A percentile compares a stretch with the other conserved stretches of the same genome.
Evolutionary conservation across 2,888 invertebrate genomes (phyloP).

Genomic region (Alentia gelatinosa): DNA sequence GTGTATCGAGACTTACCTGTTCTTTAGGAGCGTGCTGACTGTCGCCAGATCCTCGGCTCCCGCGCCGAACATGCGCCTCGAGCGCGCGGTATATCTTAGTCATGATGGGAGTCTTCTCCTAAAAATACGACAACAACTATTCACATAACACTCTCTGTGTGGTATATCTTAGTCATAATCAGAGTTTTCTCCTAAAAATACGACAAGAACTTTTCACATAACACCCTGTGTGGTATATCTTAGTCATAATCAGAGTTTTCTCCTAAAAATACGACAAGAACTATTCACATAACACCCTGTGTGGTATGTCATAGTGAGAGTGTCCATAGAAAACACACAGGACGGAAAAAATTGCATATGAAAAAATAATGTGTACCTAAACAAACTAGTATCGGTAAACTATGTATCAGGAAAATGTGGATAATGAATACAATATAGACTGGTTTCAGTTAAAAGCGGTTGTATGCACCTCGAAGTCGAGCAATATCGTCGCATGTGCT

Average conservation of each 20-base stretch:
- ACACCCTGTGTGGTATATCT: constrained; percentile 58
- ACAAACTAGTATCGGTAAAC: no score
- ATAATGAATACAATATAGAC: no score
- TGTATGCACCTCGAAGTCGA: no score
- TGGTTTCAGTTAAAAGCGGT: no score
- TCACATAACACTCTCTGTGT: neutral
- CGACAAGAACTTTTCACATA: neutral
- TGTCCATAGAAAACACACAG: no score
- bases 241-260: constrained; percentile 61
- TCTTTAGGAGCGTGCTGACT: constrained; percentile 16
- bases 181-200: constrained; percentile 54
- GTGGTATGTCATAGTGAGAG: no score
- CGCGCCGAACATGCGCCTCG: constrained; percentile 43
- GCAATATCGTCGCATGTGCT: no score
- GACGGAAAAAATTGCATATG: no score
- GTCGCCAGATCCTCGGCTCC: neutral
- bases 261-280: constrained; percentile 33
- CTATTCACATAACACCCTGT: neutral
- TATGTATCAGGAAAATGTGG: no score
- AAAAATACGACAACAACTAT: neutral
- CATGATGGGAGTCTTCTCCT: constrained; percentile 61
- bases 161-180: no score
- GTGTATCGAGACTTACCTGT: neutral
- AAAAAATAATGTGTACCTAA: no score
- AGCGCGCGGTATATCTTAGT: constrained; percentile 61